phyloP scores from a whole-genome alignment of 2,888 invertebrate genomes.

The Dilophus febrilis region DNA sequence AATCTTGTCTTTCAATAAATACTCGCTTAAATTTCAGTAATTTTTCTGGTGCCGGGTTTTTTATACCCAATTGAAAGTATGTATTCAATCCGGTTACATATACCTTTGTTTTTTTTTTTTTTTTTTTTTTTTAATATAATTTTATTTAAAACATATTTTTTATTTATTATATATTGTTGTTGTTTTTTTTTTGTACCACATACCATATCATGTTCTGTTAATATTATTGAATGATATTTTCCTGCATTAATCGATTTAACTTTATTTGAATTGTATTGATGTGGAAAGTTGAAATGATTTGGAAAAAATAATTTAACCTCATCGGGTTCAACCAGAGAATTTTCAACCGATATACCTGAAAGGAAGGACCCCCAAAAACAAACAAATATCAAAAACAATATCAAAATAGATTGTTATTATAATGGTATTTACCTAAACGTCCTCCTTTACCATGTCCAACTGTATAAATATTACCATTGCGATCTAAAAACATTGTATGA shows the following conservation, averaged over 20 bases:
- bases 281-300: neutral
- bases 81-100: constrained; percentile 47
- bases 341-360: constrained; percentile 44
- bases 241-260: constrained; percentile 19
- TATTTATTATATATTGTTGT: too few relatives aligned
- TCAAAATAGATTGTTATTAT: constrained; percentile 27
- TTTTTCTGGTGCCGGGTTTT: constrained; percentile 31
- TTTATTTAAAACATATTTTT: too few relatives aligned
- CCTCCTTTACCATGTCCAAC: constrained; percentile 72
- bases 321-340: constrained; percentile 25
- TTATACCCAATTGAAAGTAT: constrained; percentile 44
- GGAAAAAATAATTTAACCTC: constrained; percentile 14
- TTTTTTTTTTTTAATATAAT: too few relatives aligned
- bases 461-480: constrained; percentile 38
- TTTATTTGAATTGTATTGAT: neutral
- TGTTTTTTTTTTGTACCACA: too few relatives aligned
- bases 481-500: constrained; percentile 26
- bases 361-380: too few relatives aligned
- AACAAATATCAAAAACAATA: constrained; percentile 47
- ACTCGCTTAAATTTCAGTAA: constrained; percentile 20
- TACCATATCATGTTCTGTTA: constrained; percentile 23
- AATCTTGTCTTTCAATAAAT: too few relatives aligned
- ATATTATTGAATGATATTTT: constrained; percentile 24
- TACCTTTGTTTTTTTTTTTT: constrained; percentile 22
- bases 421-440: constrained; percentile 39